Percentiles rank a stretch among this genome's conserved stretches.
Conservation (phyloP, 2,888 invertebrate species). For the Baccha elongata region DNA sequence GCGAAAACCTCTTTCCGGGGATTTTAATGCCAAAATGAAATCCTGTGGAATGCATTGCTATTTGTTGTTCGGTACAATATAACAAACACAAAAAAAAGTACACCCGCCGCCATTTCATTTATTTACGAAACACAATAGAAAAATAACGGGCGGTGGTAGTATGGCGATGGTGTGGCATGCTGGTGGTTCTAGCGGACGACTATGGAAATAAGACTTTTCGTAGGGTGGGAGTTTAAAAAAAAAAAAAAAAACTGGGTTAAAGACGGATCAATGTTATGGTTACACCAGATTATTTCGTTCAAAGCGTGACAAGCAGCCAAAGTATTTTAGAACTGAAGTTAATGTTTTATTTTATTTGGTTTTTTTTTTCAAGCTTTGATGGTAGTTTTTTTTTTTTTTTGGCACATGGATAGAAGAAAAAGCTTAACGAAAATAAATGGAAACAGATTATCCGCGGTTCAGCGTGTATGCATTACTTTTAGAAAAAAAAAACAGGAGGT, state of each 20-base stretch:
- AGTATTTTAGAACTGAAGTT: slow-evolving; percentile 52
- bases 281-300: slow-evolving; percentile 65
- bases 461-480: slow-evolving; percentile 30
- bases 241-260: slow-evolving; percentile 33
- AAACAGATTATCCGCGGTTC: slow-evolving; percentile 45
- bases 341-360: neutral
- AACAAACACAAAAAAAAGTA: neutral
- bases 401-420: neutral
- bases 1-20: slow-evolving; percentile 50
- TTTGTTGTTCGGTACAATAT: slow-evolving; percentile 27
- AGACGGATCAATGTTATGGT: slow-evolving; percentile 65
- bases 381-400: neutral
- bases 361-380: neutral
- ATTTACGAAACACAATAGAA: slow-evolving; percentile 36
- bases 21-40: slow-evolving; percentile 54
- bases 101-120: slow-evolving; percentile 18
- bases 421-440: slow-evolving; percentile 36
- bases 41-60: slow-evolving; percentile 60
- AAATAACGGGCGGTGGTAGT: neutral
- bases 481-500: neutral
- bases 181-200: neutral
- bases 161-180: neutral
- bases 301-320: slow-evolving; percentile 68
- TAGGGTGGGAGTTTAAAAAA: slow-evolving; percentile 24
- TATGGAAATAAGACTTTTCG: slow-evolving; percentile 27